These are phyloP conservation scores for Polypterus senegalus DNA, from an alignment of 2,113 vertebrate genomes.

Conservation along the genomic window DNA sequence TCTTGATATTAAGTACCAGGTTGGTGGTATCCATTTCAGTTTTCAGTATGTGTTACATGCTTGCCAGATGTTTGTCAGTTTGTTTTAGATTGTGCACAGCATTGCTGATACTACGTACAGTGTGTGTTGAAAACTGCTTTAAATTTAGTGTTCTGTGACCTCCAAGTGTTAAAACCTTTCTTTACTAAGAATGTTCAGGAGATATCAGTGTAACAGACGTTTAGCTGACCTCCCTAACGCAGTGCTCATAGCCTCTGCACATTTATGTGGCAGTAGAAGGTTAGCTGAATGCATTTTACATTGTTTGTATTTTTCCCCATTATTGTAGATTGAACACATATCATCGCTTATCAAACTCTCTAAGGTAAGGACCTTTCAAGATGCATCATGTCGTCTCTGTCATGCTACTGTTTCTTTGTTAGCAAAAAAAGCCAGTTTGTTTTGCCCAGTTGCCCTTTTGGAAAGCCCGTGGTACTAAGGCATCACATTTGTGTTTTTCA, in stretches of 20 bases:
- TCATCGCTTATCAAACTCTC: constrained; percentile 87
- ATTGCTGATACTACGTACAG: no score
- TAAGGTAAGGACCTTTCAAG: constrained; percentile 60
- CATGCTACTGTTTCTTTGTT: not conserved
- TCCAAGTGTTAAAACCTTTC: no score
- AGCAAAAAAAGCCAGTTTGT: no score
- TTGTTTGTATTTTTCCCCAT: not conserved
- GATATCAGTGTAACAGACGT: not conserved
- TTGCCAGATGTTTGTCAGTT: no score
- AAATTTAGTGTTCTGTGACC: no score
- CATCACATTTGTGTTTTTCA: constrained; percentile 20
- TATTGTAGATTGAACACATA: constrained; percentile 81
- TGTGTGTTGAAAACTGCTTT: no score
- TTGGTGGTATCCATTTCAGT: no score
- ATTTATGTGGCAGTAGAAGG: not conserved
- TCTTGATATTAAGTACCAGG: not conserved
- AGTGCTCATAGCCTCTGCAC: not conserved
- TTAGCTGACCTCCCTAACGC: not conserved
- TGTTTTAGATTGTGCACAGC: no score
- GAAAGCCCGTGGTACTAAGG: no score
- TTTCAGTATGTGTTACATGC: no score
- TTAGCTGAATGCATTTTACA: not conserved
- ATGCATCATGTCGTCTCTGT: not conserved
- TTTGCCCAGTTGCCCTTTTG: no score
- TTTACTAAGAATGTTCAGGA: not conserved